Base-by-base conservation (phyloP, 1,140 invertebrate genomes). In the Carposina sasakii region DNA sequence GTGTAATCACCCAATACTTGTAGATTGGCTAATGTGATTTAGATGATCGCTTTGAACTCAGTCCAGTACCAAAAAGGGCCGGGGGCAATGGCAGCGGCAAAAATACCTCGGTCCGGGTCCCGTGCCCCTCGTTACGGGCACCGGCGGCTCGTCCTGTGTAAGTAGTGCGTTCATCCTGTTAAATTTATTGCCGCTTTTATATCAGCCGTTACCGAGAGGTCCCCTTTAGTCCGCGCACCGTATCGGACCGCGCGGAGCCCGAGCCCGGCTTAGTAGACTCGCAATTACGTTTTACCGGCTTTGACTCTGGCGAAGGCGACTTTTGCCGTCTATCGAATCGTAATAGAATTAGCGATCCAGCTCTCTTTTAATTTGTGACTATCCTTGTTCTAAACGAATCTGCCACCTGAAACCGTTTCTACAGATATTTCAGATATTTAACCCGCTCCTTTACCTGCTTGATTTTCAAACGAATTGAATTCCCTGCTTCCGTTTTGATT, bases 121-220 rank as follows among this genome's bases (percentile, higher is more conserved):
- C 64, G 68, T 67, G 65, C 64, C 63, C 74, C 72, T 77, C 73
- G 75, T 73, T 78, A 81, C 66, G 67, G 59, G 60, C 61, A 64
- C 60, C 63, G 62, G 64, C 40, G 52, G 60, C 67, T 65, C 68
- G 64, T 71, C 72, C 67, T 68, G 63, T 76, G 73, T 81, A 81
- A 79, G 71, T 79, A 81, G 74, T 83, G 76, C 71, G 77, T 81
- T 81, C 75, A 83, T 83, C 79, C 79, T 79, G 74, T 70, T 78
- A 79, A 83, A 83, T 83, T 83, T 83, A 83, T 83, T 78, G 76
- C 71, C 67, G 77, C 79, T 81, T 83, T 81, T 83, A 81, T 84
- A 84, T 81, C 76, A 79, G 73, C 71, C 75, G 77, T 76, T 76
- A 78, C 74, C 63, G 73, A 67, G 71, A 68, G 71, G 74, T 69